phyloP scores from a whole-genome alignment of 1,140 invertebrate genomes.

The Steinernema feltiae region DNA sequence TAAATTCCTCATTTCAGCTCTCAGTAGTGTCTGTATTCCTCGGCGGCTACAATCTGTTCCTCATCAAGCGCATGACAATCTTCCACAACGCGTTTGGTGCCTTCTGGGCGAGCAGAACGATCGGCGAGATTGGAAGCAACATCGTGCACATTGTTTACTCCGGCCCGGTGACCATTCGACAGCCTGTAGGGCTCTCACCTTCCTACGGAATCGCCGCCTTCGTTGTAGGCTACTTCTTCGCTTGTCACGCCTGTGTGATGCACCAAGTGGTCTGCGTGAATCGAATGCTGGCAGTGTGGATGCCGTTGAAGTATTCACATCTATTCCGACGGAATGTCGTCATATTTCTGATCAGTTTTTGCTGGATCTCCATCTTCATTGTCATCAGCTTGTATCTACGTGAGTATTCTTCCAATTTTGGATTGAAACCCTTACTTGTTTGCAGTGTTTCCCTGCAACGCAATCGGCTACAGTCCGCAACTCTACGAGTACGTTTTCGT shows the following conservation, averaged over 20 bases:
- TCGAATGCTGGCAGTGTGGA: background rate
- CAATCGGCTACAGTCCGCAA: background rate
- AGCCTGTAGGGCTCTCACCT: background rate
- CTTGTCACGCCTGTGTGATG: background rate
- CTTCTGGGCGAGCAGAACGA: background rate
- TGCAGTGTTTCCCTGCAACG: background rate
- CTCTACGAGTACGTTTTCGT: background rate
- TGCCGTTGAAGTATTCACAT: background rate
- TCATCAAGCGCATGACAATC: background rate
- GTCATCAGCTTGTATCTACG: background rate
- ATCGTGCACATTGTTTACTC: background rate
- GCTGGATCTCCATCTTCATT: background rate
- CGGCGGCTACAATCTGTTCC: background rate
- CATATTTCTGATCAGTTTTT: background rate
- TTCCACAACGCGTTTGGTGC: background rate
- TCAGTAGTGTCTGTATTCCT: background rate
- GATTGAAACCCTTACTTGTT: background rate
- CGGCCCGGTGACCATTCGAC: background rate
- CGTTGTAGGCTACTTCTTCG: background rate
- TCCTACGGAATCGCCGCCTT: background rate
- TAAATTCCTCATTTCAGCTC: background rate
- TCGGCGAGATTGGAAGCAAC: background rate
- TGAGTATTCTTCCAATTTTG: background rate
- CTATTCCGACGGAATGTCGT: background rate
- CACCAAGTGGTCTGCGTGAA: background rate